A percentile compares a stretch with the other conserved stretches of the same genome.
Evolutionary conservation across 92 coral and sea anemone species (phyloP).

Genomic region (Porites rus): DNA sequence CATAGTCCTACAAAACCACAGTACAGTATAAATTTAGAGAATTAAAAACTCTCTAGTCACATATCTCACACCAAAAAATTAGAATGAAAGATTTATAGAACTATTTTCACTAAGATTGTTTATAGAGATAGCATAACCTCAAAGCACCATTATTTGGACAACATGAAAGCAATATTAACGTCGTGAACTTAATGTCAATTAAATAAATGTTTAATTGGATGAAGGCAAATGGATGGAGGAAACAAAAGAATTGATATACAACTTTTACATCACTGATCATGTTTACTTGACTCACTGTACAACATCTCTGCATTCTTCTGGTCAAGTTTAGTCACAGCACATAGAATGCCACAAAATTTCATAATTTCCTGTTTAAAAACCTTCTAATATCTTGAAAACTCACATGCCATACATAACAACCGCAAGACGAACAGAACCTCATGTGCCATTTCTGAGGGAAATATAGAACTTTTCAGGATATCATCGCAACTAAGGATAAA

Average conservation of each 20-base stretch:
- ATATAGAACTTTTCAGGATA: conserved; percentile 4
- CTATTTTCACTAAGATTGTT: conserved; percentile 4
- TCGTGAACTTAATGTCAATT: conserved; percentile 21
- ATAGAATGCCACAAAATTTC: conserved; percentile 36
- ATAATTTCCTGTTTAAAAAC: conserved; percentile 8
- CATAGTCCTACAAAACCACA: neutral
- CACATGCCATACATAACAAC: neutral
- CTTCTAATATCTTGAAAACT: neutral
- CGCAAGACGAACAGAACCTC: neutral
- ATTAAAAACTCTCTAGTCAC: neutral
- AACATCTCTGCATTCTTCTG: conserved; percentile 6
- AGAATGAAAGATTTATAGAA: neutral
- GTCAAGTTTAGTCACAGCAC: conserved; percentile 10
- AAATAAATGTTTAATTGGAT: conserved; percentile 47
- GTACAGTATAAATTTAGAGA: too few relatives aligned
- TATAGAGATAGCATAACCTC: conserved; percentile 34
- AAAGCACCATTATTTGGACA: conserved; percentile 16
- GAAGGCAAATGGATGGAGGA: conserved; percentile 24
- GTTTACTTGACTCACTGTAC: conserved; percentile 32
- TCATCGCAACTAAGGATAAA: conserved; percentile 32
- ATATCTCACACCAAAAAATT: neutral
- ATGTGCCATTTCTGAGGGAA: neutral
- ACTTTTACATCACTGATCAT: conserved; percentile 23
- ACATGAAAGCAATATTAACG: conserved; percentile 35
- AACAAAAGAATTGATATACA: conserved; percentile 26